Evolutionary conservation across 2,113 vertebrate species (phyloP), one percentile per base, ranked within the genome.

Genomic region (Tursiops truncatus): DNA sequence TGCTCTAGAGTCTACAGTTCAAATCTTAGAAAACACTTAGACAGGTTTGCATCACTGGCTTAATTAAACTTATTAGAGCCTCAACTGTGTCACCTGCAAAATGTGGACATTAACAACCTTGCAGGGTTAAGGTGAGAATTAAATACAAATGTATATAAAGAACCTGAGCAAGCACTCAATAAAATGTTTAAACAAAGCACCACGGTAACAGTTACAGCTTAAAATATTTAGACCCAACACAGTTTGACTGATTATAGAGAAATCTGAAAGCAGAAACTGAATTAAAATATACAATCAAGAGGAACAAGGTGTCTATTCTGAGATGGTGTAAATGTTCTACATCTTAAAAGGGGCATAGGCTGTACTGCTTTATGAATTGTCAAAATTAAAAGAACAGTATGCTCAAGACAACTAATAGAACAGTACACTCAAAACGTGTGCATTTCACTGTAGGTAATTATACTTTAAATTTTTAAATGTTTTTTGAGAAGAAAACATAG

Each of bases 201-300:
- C n/a, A 63, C 1, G 12, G 8, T 58, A 56, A 44, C 47, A 79
- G 73, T 33, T 81, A 91, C 25, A 31, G 20, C 36, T 67, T 80
- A 41, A 13, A 87, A 95, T 53, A 74, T 81, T 84, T 67, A 83
- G 58, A 87, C 50, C 21, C 21, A 94, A 65, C 25, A 36, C 68
- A 62, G 68, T 4, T 6, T 91, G 8, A 82, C n/a, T 73, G 65
- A 91, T 65, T 74, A 41, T 2, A 88, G 26, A 81, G 36, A 74
- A 91, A 91, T 13, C 6, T 74, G 31, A 88, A 87, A 96, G 68
- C 50, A 60, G 67, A 87, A 96, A 89, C 20, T 89, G 50, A 82
- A 96, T 33, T 60, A 74, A 87, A 67, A 65, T 41, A 50, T 25
- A 41, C 11, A 84, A 44, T 79, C 10, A 15, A 80, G 26, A 53